Evolutionary conservation across 1,140 invertebrate genomes (phyloP), one percentile per base, ranked within the genome.

Genomic region (Cheumatopsyche charites): DNA sequence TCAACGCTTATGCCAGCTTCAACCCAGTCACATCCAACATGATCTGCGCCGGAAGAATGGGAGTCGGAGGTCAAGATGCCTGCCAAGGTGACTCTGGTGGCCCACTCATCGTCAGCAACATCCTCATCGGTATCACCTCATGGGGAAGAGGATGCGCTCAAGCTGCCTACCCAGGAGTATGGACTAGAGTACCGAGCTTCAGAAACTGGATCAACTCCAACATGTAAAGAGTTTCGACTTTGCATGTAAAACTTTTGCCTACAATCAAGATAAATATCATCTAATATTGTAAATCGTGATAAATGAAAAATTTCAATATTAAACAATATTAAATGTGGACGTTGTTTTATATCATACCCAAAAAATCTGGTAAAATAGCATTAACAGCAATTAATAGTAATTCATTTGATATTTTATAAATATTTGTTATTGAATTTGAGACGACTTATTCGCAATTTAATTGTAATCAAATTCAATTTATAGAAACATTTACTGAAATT

Each of bases 1-100:
- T 72, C 9, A 23, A 73, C 1, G 73, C 80, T 17, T 78, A 81
- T 17, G 36, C 70, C 47, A 41, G 23, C 0, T 17, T 77, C 0
- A 77, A 77, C 3, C 12, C 70, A 1, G 84, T 93, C 41, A 87
- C 87, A 0, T 78, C 87, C 6, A 88, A 87, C 12, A 91, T 92
- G 88, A 79, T 92, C 17, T 94, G 92, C 78, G 91, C 91, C 58
- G 91, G 91, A 11, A 36, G 29, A 17, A 9, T 70, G 12, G 81
- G 83, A 25, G 63, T 79, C 5, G 81, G 80, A 9, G 81, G 81
- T 0, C 76, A 79, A 0, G 83, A 84, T 47, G 84, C 82, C 1
- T 88, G 86, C 67, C 83, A 83, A 67, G 87, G 87, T 0, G 88
- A 89, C 73, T 87, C 86, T 1, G 88, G 88, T 25, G 87, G 88